phyloP scores from a whole-genome alignment of 2,888 invertebrate genomes.

The Philopedon plagiatum region DNA sequence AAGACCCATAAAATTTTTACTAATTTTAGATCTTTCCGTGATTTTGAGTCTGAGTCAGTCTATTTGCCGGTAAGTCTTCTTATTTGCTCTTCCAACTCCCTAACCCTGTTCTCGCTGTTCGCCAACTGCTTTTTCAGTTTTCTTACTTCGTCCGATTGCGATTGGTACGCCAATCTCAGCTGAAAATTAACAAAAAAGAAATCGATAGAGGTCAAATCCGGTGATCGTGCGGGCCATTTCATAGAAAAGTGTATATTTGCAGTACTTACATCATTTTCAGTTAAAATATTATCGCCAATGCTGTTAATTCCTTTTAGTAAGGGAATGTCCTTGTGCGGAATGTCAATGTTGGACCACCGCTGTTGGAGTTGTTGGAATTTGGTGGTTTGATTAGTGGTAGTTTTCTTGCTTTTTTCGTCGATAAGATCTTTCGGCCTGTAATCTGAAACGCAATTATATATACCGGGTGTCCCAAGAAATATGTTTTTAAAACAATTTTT shows the following conservation, averaged over 20 bases:
- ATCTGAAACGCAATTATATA: too few species aligned
- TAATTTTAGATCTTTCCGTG: background rate
- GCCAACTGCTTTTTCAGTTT: slow-evolving; percentile 83
- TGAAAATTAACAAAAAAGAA: slow-evolving; percentile 64
- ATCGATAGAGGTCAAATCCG: background rate
- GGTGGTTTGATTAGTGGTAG: slow-evolving; percentile 82
- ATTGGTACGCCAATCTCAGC: slow-evolving; percentile 82
- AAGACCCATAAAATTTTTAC: background rate
- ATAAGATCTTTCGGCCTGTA: slow-evolving; percentile 82
- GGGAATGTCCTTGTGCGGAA: slow-evolving; percentile 65
- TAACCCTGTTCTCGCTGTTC: slow-evolving; percentile 84
- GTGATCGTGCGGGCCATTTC: background rate
- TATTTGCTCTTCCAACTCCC: slow-evolving; percentile 85
- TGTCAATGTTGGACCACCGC: slow-evolving; percentile 75
- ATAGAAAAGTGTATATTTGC: background rate
- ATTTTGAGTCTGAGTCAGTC: background rate
- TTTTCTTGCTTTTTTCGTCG: slow-evolving; percentile 80
- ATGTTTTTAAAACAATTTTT: background rate
- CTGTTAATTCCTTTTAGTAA: slow-evolving; percentile 74
- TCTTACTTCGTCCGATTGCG: slow-evolving; percentile 85
- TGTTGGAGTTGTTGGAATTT: slow-evolving; percentile 87
- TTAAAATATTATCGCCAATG: slow-evolving; percentile 74
- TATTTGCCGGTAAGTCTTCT: slow-evolving; percentile 70
- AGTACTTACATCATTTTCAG: slow-evolving; percentile 73
- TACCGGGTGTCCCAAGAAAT: too few species aligned